These are phyloP conservation scores for Cheirogaleus medius DNA, from an alignment of 2,113 vertebrate genomes.

Conservation along the genomic window DNA sequence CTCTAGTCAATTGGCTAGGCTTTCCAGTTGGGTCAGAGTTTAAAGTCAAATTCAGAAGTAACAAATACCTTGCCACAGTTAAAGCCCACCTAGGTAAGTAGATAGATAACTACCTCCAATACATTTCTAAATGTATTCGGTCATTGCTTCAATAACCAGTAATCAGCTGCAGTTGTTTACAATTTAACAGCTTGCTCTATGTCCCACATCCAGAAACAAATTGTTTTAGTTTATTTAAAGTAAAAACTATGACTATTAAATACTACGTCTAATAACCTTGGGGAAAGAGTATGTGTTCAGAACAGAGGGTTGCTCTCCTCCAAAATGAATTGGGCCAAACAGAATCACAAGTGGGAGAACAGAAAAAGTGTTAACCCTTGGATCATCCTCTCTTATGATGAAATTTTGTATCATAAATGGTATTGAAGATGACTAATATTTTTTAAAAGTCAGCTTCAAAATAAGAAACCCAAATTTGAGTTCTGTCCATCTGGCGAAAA, in stretches of 20 bases:
- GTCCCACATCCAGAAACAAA: not conserved
- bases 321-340: not conserved
- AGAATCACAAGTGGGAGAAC: not conserved
- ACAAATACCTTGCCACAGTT: not conserved
- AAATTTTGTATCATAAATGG: not conserved
- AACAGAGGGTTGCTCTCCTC: not conserved
- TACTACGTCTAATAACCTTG: not conserved
- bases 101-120: not conserved
- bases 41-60: not conserved
- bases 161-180: not conserved
- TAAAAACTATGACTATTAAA: not conserved
- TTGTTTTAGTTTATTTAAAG: not conserved
- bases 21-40: not conserved
- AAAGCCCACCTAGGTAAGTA: not conserved
- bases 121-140: not conserved
- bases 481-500: not conserved
- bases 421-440: not conserved
- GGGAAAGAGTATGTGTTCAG: not conserved
- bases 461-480: not conserved
- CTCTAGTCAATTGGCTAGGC: not conserved
- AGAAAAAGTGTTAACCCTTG: not conserved
- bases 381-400: not conserved
- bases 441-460: not conserved
- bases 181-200: not conserved
- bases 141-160: not conserved